Base-by-base conservation (phyloP, 2,113 vertebrate genomes). In the Platysternon megacephalum region DNA sequence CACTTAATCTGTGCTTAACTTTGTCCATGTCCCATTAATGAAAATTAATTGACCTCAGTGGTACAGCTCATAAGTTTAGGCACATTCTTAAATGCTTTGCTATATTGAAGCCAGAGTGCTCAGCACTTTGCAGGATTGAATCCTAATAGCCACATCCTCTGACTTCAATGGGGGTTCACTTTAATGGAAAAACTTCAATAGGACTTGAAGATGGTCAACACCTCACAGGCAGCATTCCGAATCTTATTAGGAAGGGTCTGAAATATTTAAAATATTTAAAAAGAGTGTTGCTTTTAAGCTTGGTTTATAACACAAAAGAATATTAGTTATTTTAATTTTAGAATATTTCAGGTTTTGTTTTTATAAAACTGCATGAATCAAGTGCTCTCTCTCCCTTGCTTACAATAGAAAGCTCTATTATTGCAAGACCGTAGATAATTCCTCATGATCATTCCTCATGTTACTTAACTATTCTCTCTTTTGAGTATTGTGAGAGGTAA, bases 351-450 rank as follows among this genome's bases (percentile, higher is more conserved):
- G 8, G 32, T 46, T 42, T n/a, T 5, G 28, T 29, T 81, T 80
- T 58, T 85, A 11, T 81, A 84, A 93, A 88, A 3, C 4, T 2
- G 1, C 6, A 2, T 44, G 14, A 82, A 12, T 88, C 3, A 0
- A 81, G 22, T 28, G 74, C 39, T 85, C 6, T 92, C 68, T 92
- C 32, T 53, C 21, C 52, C 22, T 6, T 28, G 53, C 5, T 93
- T 86, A 26, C 2, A 78, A 39, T 3, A 56, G 21, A 93, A 85
- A 35, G 56, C 52, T 93, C 10, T 42, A 28, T 21, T 51, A 14
- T 39, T 46, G n/a, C 82, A n/a, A 51, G 65, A 86, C 80, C 93
- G n/a, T 87, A 87, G 78, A 92, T 90, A 82, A 82, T 55, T 86
- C 68, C 82, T 87, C 5, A 17, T 85, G 14, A 17, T 87, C 65